Evolutionary conservation across 2,888 invertebrate species (phyloP).

Genomic region (Zaprionus bogoriensis): DNA sequence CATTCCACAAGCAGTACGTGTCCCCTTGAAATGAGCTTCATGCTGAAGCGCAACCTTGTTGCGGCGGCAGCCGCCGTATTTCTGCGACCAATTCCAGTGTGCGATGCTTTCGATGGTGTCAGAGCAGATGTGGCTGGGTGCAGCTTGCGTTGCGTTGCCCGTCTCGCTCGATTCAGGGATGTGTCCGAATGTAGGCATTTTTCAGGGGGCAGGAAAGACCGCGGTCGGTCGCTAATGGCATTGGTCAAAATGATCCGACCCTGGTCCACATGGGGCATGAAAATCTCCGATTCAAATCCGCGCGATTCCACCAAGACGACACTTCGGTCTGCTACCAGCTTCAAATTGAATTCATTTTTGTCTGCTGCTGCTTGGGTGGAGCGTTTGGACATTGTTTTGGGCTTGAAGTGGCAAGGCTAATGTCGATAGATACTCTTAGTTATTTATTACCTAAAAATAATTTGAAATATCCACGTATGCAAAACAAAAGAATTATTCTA

Average conservation of each 20-base stretch:
- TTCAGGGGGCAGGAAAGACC: background rate
- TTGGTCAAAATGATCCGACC: constrained; percentile 36
- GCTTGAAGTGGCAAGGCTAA: background rate
- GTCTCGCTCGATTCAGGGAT: background rate
- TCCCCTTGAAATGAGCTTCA: constrained; percentile 52
- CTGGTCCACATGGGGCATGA: constrained; percentile 36
- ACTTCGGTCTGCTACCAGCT: constrained; percentile 36
- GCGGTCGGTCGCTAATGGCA: constrained; percentile 32
- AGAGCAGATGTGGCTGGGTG: constrained; percentile 22
- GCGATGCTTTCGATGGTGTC: background rate
- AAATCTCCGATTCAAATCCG: constrained; percentile 53
- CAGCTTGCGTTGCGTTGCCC: background rate
- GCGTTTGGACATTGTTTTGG: constrained; percentile 18
- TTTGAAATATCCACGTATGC: no score
- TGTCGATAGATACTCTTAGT: no score
- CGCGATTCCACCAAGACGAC: constrained; percentile 41
- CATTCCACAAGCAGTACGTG: constrained; percentile 56
- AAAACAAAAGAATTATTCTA: background rate
- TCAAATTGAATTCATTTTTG: constrained; percentile 23
- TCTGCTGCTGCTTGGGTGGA: background rate
- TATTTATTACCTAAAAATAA: no score
- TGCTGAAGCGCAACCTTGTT: background rate
- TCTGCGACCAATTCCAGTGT: background rate
- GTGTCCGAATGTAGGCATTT: background rate
- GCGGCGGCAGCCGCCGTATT: no score